Conservation (phyloP, 2,888 invertebrate species). For the Eutolmus rufibarbis region DNA sequence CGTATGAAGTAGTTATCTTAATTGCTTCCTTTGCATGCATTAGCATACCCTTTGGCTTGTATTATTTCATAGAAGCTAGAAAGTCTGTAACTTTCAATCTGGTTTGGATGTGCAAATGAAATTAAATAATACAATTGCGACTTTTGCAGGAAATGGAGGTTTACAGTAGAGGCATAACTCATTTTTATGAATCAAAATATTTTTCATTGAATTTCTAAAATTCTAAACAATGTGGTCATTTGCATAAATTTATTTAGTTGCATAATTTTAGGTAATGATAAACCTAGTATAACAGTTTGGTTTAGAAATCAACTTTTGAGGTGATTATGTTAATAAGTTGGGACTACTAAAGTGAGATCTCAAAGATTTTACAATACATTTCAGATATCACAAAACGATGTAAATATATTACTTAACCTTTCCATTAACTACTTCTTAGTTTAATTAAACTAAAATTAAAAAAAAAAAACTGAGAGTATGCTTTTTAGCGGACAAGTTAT, state of each 20-base stretch:
- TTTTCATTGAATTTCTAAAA: background rate
- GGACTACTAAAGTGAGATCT: too few species aligned
- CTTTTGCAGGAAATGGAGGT: background rate
- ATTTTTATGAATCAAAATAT: background rate
- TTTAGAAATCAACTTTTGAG: too few species aligned
- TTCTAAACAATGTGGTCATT: background rate
- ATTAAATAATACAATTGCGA: background rate
- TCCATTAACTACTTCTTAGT: too few species aligned
- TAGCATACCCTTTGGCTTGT: background rate
- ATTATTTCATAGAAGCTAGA: background rate
- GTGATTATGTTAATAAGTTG: too few species aligned
- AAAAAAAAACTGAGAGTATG: too few species aligned
- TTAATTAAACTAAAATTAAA: too few species aligned
- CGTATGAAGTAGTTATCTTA: slow-evolving; percentile 43
- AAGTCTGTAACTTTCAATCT: background rate
- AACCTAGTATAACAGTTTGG: background rate
- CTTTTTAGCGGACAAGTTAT: too few species aligned
- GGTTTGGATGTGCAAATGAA: background rate
- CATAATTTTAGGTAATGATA: background rate
- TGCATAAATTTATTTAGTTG: background rate
- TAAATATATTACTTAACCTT: too few species aligned
- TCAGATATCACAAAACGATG: too few species aligned
- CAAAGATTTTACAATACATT: too few species aligned
- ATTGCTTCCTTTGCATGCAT: slow-evolving; percentile 33
- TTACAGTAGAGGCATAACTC: background rate